Evolutionary conservation across 2,797 vertebrate species (phyloP).

Genomic region (Oryzias sinensis): DNA sequence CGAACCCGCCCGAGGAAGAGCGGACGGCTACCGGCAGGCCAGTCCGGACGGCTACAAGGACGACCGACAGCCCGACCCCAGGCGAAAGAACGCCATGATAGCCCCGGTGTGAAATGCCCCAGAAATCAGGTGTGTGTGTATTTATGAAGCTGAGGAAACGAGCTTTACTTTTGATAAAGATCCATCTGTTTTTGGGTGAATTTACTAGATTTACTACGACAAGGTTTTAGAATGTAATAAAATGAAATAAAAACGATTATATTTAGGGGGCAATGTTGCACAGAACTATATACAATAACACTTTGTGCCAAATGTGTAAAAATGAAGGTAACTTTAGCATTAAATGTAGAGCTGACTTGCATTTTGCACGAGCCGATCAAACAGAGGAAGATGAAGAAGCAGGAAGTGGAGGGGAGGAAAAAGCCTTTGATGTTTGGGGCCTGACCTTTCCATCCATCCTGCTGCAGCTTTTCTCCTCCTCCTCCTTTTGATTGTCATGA

Average conservation of each 20-base stretch:
- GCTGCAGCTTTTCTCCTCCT: background rate
- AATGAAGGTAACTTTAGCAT: constrained; percentile 7
- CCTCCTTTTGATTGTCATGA: constrained; percentile 13
- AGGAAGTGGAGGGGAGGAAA: constrained; percentile 60
- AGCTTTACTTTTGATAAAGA: too few species aligned
- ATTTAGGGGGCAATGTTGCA: background rate
- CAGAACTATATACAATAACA: constrained; percentile 1
- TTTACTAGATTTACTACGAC: background rate
- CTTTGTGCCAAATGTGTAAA: constrained; percentile 18
- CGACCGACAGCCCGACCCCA: constrained; percentile 73
- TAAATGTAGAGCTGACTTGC: constrained; percentile 22
- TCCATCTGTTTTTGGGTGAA: too few species aligned
- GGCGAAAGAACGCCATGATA: constrained; percentile 87
- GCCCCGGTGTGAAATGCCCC: constrained; percentile 78
- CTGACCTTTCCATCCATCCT: constrained; percentile 46
- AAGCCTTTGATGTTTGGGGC: constrained; percentile 46
- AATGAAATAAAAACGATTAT: constrained; percentile 3
- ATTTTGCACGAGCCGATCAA: constrained; percentile 42
- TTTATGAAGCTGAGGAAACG: background rate
- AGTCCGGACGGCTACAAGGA: constrained; percentile 73
- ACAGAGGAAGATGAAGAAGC: constrained; percentile 39
- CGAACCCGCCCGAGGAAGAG: constrained; percentile 42
- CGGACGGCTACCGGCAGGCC: constrained; percentile 61
- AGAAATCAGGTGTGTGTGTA: background rate
- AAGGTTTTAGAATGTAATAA: constrained; percentile 17